Base-by-base conservation (phyloP, 2,888 invertebrate genomes). In the Melolontha melolontha region DNA sequence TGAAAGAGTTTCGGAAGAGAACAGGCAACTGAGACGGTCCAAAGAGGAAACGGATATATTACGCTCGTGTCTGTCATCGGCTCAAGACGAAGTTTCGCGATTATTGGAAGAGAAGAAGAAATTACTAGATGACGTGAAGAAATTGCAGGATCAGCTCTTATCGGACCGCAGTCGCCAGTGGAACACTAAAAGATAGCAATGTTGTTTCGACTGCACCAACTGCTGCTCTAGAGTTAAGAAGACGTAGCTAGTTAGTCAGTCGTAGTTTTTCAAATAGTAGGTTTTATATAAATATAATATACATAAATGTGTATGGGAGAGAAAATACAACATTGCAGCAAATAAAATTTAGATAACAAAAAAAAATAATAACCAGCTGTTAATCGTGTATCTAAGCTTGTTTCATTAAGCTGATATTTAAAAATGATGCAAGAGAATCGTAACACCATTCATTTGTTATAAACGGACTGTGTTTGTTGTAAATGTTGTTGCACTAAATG, bases 41-140 rank as follows among this genome's bases (percentile, higher is more conserved):
- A 86, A 76, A 80, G 90, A 90, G 75, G 90, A 91, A 79, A 85
- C 86, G 1, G 88, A 88, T 71, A 81, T 86, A 11, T 81, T 93
- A 6, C 87, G 87, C 74, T 86, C 86, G 6, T 86, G 86, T 75
- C 80, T 91, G 63, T 87, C 86, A 71, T 87, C 90, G 0, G 92
- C 93, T 0, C 93, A 93, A 80, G 92, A 92, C 74, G 91, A 93
- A 70, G 90, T 93, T 0, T 87, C 88, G 6, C 85, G 86, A 62
- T 82, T 94, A 71, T 78, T 93, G 22, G 89, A 90, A 29, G 94
- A 94, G 77, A 94, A 94, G 77, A 88, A 88, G 74, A 87, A 88
- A 54, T 83, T 94, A 55, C 80, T 93, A 71, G 91, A 93, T 69
- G 88, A 90, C 42, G 86, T 94, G 71, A 87, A 88, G 42, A 84